Conservation (phyloP, 2,797 vertebrate genomes). For the Crocodylus rhombifer region DNA sequence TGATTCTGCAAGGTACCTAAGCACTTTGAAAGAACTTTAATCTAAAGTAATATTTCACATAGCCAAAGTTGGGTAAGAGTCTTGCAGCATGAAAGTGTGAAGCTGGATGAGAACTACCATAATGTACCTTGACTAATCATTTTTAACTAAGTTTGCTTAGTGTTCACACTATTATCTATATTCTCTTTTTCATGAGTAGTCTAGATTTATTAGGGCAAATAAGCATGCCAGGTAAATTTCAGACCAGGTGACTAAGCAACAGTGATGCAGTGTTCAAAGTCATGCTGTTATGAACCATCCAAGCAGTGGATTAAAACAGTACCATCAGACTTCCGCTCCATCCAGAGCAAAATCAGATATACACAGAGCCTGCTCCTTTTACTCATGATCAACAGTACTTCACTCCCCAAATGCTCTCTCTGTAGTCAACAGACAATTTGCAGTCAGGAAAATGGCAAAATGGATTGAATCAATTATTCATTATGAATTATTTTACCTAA, state of each 20-base stretch:
- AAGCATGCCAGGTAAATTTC: neutral
- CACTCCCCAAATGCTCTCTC: neutral
- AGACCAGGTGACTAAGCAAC: neutral
- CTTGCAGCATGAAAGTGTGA: neutral
- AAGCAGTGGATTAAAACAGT: neutral
- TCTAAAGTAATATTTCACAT: fast-evolving
- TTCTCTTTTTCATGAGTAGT: neutral
- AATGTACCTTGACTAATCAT: neutral
- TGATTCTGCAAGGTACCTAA: neutral
- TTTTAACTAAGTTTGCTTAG: neutral
- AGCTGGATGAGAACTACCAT: neutral
- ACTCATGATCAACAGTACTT: neutral
- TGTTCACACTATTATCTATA: neutral
- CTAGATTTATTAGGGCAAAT: fast-evolving
- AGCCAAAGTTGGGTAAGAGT: neutral
- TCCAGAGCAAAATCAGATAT: neutral
- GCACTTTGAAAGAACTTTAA: neutral
- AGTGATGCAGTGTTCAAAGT: neutral
- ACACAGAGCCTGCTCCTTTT: neutral
- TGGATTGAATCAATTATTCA: neutral
- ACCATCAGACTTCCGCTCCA: neutral
- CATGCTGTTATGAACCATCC: neutral
- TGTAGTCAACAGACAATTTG: neutral
- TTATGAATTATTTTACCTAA: neutral
- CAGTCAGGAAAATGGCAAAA: neutral